Evolutionary conservation across 1,140 invertebrate species (phyloP).

Genomic region (Araneus ventricosus): DNA sequence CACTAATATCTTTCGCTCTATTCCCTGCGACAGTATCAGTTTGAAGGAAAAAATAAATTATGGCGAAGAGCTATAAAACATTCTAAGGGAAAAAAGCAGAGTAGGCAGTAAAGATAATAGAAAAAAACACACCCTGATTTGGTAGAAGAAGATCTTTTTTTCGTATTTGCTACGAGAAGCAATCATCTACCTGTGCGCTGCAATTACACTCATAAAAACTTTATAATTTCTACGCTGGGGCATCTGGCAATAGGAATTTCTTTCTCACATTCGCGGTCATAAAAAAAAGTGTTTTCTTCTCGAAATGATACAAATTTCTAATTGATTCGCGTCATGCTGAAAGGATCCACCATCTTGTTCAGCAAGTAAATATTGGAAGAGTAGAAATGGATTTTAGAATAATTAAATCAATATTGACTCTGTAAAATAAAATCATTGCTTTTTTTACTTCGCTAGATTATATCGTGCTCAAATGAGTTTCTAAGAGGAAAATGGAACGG

Average conservation of each 20-base stretch:
- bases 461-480: background rate
- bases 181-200: slow-evolving; percentile 6
- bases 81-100: background rate
- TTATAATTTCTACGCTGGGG: slow-evolving; percentile 35
- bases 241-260: slow-evolving; percentile 3
- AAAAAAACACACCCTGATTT: background rate
- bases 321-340: slow-evolving; percentile 39
- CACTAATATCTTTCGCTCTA: slow-evolving; percentile 4
- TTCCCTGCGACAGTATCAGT: background rate
- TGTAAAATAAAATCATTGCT: slow-evolving; percentile 2
- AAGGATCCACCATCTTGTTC: background rate
- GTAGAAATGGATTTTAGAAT: background rate
- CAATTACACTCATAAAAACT: slow-evolving; percentile 52
- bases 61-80: background rate
- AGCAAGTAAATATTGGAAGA: slow-evolving; percentile 12
- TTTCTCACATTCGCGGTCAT: slow-evolving; percentile 16
- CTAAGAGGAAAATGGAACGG: background rate
- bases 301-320: slow-evolving; percentile 39
- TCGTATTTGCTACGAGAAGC: background rate
- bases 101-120: background rate
- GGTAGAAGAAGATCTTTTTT: background rate
- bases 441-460: background rate
- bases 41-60: slow-evolving; percentile 23
- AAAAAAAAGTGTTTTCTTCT: background rate
- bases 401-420: slow-evolving; percentile 33